These are phyloP conservation scores for Bombus pyrosoma DNA, from an alignment of 1,140 invertebrate species.

Conservation along the genomic window DNA sequence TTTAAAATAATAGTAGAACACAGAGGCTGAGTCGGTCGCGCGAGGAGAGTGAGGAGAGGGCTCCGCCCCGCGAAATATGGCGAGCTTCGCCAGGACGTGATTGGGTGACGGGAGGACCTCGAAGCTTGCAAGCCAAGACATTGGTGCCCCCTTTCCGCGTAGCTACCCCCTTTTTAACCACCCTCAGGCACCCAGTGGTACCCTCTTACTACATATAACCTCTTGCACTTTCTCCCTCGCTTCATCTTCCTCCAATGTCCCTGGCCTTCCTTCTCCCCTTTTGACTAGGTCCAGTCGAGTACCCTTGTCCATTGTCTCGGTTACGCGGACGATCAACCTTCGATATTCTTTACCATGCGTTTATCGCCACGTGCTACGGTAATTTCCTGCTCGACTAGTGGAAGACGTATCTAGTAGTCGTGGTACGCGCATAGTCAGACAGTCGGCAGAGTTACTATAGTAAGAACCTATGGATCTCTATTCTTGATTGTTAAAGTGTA, in stretches of 20 bases:
- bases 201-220: conserved; percentile 60
- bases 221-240: conserved; percentile 59
- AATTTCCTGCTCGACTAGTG: neutral
- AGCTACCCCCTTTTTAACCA: conserved; percentile 69
- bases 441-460: too few species aligned
- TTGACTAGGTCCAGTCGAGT: conserved; percentile 19
- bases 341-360: conserved; percentile 31
- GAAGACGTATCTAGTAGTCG: neutral
- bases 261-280: conserved; percentile 42
- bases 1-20: conserved; percentile 79
- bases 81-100: conserved; percentile 80
- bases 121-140: conserved; percentile 80
- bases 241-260: conserved; percentile 51
- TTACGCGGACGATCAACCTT: conserved; percentile 35
- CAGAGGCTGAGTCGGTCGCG: conserved; percentile 72
- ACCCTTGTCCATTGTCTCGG: conserved; percentile 53
- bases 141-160: conserved; percentile 76
- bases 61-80: conserved; percentile 82
- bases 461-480: too few species aligned
- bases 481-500: too few species aligned
- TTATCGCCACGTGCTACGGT: conserved; percentile 40
- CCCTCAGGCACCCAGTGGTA: conserved; percentile 58
- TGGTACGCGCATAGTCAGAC: neutral
- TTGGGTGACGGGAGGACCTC: conserved; percentile 82
- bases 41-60: conserved; percentile 73